Evolutionary conservation across 2,797 vertebrate genomes (phyloP), one percentile per base, ranked within the genome.

Genomic region (Pseudochaenichthys georgianus): DNA sequence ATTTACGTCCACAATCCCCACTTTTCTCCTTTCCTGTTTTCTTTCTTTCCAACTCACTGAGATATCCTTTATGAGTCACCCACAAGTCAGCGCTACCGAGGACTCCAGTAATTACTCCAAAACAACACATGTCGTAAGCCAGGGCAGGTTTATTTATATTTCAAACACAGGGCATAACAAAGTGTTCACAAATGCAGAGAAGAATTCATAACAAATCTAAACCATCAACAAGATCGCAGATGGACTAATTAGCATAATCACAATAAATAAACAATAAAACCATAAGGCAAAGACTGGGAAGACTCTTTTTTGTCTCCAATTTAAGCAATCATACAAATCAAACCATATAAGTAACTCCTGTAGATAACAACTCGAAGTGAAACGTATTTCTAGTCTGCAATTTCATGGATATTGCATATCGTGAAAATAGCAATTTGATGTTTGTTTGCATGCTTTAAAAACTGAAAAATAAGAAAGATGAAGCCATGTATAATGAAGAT

Each of bases 31-130:
- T 45, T 52, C 50, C 62, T 69, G 15, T 31, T 77, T 75, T 58
- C 48, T 38, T 38, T 28, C 28, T 34, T 66, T 64, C 60, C 75
- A 48, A 31, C 76, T 78, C 34, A 38, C 51, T 2, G 51, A 66
- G 62, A 84, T 80, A 65, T 73, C 61, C 62, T 84, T 81, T 80
- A 80, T 90, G 81, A 89, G 78, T 89, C 84, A 86, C 74, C 73
- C 73, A 42, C 63, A 84, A 74, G 67, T 80, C 73, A 83, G 51
- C 46, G 41, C 71, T 59, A 67, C 82, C 0, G 69, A 88, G 28
- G 46, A 80, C 71, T 88, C 53, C 65, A 62, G 63, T 77, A 89
- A 87, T 81, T 74, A 83, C 64, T 84, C 70, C 69, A 81, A 64
- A 86, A 85, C 78, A 83, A 75, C 47, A 78, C 69, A 19, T 47